Evolutionary conservation across 2,888 invertebrate species (phyloP).

Genomic region (Danaus chrysippus): DNA sequence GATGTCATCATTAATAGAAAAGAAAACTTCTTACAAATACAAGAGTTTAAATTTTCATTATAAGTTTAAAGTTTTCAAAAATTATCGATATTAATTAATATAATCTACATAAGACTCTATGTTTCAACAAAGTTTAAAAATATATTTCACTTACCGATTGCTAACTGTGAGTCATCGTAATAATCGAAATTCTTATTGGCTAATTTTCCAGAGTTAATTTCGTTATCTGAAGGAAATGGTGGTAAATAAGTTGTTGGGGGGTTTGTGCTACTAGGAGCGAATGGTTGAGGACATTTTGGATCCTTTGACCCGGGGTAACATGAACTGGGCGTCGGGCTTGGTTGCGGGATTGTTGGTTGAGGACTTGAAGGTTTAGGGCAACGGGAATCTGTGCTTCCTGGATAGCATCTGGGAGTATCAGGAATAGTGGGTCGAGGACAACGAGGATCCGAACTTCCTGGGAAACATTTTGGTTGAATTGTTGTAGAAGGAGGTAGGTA

Average conservation of each 20-base stretch:
- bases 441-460: constrained; percentile 42
- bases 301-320: constrained; percentile 65
- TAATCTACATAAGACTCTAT: not conserved
- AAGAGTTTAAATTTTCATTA: too few relatives aligned
- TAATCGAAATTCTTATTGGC: constrained; percentile 49
- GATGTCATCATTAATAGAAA: too few relatives aligned
- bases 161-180: constrained; percentile 50
- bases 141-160: constrained; percentile 48
- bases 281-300: constrained; percentile 65
- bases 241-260: constrained; percentile 71
- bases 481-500: constrained; percentile 42
- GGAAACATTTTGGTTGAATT: constrained; percentile 39
- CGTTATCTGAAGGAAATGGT: constrained; percentile 66
- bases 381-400: constrained; percentile 51
- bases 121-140: not conserved
- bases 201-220: constrained; percentile 53
- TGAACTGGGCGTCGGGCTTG: constrained; percentile 57
- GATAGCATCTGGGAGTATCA: constrained; percentile 47
- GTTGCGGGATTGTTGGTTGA: constrained; percentile 43
- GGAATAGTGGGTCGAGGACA: constrained; percentile 43
- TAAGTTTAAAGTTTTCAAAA: not conserved
- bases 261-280: constrained; percentile 64
- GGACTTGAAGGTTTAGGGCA: constrained; percentile 52
- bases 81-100: not conserved
- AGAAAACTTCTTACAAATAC: too few relatives aligned